phyloP scores from a whole-genome alignment of 1,140 invertebrate species.

The Aphaenogaster ashmeadi region DNA sequence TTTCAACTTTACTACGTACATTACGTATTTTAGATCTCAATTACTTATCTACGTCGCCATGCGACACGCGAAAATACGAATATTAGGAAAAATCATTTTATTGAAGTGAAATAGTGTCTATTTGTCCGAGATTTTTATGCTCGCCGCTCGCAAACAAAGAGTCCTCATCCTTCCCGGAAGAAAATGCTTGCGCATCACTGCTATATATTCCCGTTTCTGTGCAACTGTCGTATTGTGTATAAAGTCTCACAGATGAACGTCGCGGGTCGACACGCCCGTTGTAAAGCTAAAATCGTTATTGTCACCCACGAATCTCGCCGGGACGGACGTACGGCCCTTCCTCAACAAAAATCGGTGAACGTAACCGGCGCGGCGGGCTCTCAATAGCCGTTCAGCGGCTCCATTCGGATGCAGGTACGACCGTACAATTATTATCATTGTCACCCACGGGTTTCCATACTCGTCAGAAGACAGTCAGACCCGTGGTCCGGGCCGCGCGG shows the following conservation, averaged over 20 bases:
- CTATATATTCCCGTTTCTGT: constrained; percentile 29
- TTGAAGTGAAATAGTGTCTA: neutral
- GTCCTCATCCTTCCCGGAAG: neutral
- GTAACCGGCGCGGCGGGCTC: constrained; percentile 1
- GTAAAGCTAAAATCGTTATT: constrained; percentile 71
- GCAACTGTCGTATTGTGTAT: constrained; percentile 38
- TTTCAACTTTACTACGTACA: too few species aligned
- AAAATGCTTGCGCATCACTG: neutral
- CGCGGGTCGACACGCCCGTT: constrained; percentile 34
- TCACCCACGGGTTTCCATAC: constrained; percentile 78
- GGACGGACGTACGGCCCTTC: constrained; percentile 32
- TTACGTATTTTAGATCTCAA: neutral
- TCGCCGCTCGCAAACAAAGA: neutral
- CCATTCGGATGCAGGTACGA: constrained; percentile 48
- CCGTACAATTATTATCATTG: constrained; percentile 72
- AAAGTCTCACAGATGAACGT: constrained; percentile 38
- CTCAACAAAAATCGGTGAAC: constrained; percentile 28
- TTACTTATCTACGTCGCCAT: neutral
- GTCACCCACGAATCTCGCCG: constrained; percentile 71
- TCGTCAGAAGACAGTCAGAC: constrained; percentile 23
- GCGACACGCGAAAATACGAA: neutral
- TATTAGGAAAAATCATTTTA: neutral
- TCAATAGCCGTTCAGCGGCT: constrained; percentile 22
- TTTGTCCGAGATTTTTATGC: neutral
- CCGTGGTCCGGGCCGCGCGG: neutral